Conservation (phyloP, 2,113 vertebrate species). For the Pogona vitticeps region DNA sequence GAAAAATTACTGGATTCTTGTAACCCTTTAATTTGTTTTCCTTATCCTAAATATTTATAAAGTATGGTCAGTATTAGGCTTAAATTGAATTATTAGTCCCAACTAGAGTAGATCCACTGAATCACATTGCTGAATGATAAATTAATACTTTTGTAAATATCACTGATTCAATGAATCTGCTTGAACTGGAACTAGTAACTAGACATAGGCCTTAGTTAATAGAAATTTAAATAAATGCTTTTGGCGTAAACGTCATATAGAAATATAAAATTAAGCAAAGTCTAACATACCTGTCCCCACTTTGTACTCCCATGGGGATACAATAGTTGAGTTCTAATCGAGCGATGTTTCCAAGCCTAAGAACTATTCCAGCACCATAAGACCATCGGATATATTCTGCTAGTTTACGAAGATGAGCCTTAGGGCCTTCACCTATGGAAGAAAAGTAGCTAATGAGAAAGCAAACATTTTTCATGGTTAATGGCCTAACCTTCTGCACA, state of each 20-base stretch:
- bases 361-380: conserved; percentile 89
- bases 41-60: too few relatives aligned
- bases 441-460: not conserved
- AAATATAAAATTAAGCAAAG: not conserved
- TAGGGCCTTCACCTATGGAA: conserved; percentile 87
- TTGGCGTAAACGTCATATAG: not conserved
- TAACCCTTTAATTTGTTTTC: too few relatives aligned
- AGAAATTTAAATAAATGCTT: not conserved
- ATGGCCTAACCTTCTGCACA: too few relatives aligned
- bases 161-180: too few relatives aligned
- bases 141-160: too few relatives aligned
- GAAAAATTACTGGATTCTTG: not conserved
- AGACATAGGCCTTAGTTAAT: not conserved
- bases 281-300: conserved; percentile 85
- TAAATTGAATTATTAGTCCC: too few relatives aligned
- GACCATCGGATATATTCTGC: conserved; percentile 95
- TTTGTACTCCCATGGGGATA: conserved; percentile 94
- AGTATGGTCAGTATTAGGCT: too few relatives aligned
- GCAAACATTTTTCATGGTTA: too few relatives aligned
- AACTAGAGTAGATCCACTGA: too few relatives aligned
- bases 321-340: conserved; percentile 97
- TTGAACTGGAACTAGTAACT: too few relatives aligned
- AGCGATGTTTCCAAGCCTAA: conserved; percentile 94
- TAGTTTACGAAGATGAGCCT: conserved; percentile 86
- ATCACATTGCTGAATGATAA: too few relatives aligned